These are phyloP conservation scores for Hippolais icterina DNA, from an alignment of 2,113 vertebrate species.

Conservation along the genomic window DNA sequence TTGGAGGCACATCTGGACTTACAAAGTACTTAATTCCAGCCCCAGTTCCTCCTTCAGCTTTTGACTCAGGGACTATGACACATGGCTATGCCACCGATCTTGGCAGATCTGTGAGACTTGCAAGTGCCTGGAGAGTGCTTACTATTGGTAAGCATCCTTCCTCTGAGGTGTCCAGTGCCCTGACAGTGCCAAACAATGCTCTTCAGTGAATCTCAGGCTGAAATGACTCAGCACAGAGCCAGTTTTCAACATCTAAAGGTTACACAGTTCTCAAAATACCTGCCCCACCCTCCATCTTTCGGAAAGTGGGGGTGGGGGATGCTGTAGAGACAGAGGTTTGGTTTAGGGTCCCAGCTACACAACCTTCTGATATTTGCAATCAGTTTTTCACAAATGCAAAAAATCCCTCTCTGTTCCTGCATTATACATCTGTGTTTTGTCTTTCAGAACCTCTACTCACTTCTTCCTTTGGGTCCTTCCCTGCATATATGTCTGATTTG, in stretches of 20 bases:
- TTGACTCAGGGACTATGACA: not conserved
- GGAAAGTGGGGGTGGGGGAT: accelerated
- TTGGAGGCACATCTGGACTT: not conserved
- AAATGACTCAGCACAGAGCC: not conserved
- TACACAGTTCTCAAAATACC: not conserved
- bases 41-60: not conserved
- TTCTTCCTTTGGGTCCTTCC: not conserved
- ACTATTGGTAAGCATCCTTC: not conserved
- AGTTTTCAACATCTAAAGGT: not conserved
- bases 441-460: not conserved
- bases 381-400: not conserved
- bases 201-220: not conserved
- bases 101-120: not conserved
- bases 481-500: not conserved
- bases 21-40: not conserved
- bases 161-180: not conserved
- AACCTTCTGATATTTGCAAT: not conserved
- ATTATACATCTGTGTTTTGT: not conserved
- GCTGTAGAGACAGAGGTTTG: not conserved
- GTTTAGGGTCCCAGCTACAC: not conserved
- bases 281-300: not conserved
- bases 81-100: accelerated
- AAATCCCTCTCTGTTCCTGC: not conserved
- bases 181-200: not conserved
- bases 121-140: not conserved